Conservation (phyloP, 2,888 invertebrate genomes). For the Drosophila niveifrons region DNA sequence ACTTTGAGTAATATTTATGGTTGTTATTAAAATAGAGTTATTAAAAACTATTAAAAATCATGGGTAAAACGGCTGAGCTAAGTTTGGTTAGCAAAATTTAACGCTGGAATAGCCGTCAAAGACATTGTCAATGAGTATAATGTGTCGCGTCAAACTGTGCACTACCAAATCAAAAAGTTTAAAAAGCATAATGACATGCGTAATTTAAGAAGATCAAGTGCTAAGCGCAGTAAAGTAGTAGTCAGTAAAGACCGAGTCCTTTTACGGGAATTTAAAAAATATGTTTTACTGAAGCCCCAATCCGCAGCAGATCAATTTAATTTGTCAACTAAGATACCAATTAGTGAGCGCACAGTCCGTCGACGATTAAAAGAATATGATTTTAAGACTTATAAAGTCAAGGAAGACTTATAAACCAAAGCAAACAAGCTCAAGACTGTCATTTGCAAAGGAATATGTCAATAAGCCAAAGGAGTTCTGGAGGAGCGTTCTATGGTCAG, state of each 20-base stretch:
- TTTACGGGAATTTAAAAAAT: constrained; percentile 7
- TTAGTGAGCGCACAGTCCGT: constrained; percentile 17
- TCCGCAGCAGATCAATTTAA: not conserved
- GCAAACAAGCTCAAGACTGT: constrained; percentile 26
- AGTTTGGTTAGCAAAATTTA: constrained; percentile 1
- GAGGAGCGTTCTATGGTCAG: not conserved
- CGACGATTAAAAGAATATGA: constrained; percentile 13
- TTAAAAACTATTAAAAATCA: constrained; percentile 4
- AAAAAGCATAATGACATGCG: not conserved
- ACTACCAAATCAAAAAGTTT: constrained; percentile 27
- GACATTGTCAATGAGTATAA: constrained; percentile 11
- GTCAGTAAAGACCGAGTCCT: constrained; percentile 24
- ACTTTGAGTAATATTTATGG: too few relatives aligned
- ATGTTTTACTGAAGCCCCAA: not conserved
- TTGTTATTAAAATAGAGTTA: not conserved
- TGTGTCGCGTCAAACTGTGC: constrained; percentile 26
- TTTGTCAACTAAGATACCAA: too few relatives aligned
- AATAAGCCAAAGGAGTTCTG: constrained; percentile 8
- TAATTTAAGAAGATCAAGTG: not conserved
- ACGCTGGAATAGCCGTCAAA: constrained; percentile 17
- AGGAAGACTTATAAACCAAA: not conserved
- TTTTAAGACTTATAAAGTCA: constrained; percentile 7
- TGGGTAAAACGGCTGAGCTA: not conserved
- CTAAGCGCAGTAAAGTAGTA: constrained; percentile 21
- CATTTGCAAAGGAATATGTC: constrained; percentile 21